Evolutionary conservation across 1,140 invertebrate species (phyloP).

Genomic region (Acromyrmex heyeri): DNA sequence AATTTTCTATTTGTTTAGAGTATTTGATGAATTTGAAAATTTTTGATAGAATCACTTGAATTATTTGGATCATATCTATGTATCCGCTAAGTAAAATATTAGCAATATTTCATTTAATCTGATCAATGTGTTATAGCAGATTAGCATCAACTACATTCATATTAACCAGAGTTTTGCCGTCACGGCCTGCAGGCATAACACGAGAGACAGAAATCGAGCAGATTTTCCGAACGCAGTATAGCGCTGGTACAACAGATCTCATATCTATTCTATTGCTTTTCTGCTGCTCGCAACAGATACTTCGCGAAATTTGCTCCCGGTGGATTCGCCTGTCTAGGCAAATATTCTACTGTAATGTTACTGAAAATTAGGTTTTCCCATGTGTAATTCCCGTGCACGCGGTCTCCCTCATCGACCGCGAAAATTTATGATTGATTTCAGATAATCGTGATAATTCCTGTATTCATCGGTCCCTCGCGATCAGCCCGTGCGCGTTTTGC

Average conservation of each 20-base stretch:
- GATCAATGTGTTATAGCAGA: not conserved
- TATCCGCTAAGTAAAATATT: slow-evolving; percentile 1
- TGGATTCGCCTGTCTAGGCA: not conserved
- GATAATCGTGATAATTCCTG: slow-evolving; percentile 37
- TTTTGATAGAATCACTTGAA: not conserved
- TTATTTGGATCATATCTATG: not conserved
- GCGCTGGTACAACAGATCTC: not conserved
- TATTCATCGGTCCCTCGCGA: not conserved
- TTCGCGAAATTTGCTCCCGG: slow-evolving; percentile 1
- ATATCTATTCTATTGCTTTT: slow-evolving; percentile 13
- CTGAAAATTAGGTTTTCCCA: not conserved
- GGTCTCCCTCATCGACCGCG: not conserved
- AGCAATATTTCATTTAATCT: slow-evolving; percentile 10
- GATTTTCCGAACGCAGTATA: not conserved
- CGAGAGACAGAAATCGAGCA: slow-evolving; percentile 5
- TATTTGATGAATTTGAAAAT: not conserved
- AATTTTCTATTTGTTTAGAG: not conserved
- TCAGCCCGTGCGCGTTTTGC: too few species aligned
- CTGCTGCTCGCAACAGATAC: not conserved
- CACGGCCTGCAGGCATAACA: not conserved
- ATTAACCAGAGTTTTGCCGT: not conserved
- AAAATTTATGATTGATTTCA: slow-evolving; percentile 33
- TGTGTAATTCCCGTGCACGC: not conserved
- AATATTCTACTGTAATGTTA: not conserved
- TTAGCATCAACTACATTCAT: not conserved